These are phyloP conservation scores for Porites cylindrica DNA, from an alignment of 92 coral and sea anemone genomes.

Conservation along the genomic window DNA sequence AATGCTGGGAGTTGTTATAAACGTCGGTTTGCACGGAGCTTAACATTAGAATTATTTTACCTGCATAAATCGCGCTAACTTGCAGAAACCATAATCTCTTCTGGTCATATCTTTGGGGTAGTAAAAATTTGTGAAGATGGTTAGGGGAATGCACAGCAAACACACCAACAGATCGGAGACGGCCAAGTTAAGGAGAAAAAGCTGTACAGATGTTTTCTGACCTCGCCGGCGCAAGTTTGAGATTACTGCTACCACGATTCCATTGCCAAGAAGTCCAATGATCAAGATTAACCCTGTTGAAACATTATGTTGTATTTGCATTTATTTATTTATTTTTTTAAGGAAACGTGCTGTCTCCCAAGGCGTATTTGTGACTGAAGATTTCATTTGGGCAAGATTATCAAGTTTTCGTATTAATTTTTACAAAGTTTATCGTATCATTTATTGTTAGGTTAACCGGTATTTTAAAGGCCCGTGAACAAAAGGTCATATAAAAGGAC, in stretches of 20 bases:
- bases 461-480: no score
- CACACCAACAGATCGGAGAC: slow-evolving; percentile 74
- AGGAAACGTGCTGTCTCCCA: no score
- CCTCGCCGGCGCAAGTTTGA: slow-evolving; percentile 60
- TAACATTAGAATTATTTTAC: slow-evolving; percentile 1
- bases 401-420: no score
- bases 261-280: slow-evolving; percentile 68
- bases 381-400: no score
- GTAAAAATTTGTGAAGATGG: slow-evolving; percentile 66
- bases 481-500: no score
- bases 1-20: background rate
- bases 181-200: slow-evolving; percentile 68
- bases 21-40: no score
- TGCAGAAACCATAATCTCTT: slow-evolving; percentile 51
- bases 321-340: no score
- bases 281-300: slow-evolving; percentile 56
- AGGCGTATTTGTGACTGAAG: no score
- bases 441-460: no score
- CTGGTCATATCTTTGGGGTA: background rate
- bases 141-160: slow-evolving; percentile 72
- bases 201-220: slow-evolving; percentile 66
- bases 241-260: slow-evolving; percentile 66
- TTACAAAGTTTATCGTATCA: no score
- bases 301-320: no score
- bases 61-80: slow-evolving; percentile 65